Evolutionary conservation across 64 coral and sea anemone species (phyloP).

Genomic region (Actinia equina): DNA sequence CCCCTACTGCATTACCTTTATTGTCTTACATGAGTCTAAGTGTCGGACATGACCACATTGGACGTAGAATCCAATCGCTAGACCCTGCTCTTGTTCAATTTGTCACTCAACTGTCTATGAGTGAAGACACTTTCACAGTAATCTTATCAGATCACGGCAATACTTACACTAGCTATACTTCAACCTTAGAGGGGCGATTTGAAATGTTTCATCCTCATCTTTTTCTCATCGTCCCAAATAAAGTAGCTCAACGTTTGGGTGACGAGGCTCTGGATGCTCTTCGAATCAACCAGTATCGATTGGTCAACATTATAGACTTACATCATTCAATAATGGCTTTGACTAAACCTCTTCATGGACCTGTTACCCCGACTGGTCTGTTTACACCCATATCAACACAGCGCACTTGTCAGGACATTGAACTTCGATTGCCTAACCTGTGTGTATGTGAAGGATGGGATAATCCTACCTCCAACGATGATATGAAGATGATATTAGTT

Average conservation of each 20-base stretch:
- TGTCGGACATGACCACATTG: slow-evolving; percentile 29
- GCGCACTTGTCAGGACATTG: slow-evolving; percentile 40
- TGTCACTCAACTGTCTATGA: not conserved
- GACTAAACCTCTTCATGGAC: slow-evolving; percentile 5
- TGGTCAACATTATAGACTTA: slow-evolving; percentile 40
- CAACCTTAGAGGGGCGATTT: slow-evolving; percentile 33
- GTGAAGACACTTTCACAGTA: slow-evolving; percentile 22
- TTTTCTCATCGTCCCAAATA: slow-evolving; percentile 48
- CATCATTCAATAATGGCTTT: slow-evolving; percentile 49
- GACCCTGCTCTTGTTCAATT: slow-evolving; percentile 4
- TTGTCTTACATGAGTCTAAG: slow-evolving; percentile 36
- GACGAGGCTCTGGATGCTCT: slow-evolving; percentile 18
- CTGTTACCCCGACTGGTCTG: slow-evolving; percentile 23
- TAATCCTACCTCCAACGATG: slow-evolving; percentile 19
- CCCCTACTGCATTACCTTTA: slow-evolving; percentile 3
- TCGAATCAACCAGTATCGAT: slow-evolving; percentile 28
- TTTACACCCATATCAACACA: slow-evolving; percentile 35
- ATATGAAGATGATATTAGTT: not conserved
- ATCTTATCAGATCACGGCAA: slow-evolving; percentile 60
- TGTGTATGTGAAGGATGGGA: slow-evolving; percentile 63
- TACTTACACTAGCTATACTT: slow-evolving; percentile 43
- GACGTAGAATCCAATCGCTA: slow-evolving; percentile 21
- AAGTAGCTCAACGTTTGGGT: slow-evolving; percentile 31
- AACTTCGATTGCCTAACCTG: slow-evolving; percentile 43
- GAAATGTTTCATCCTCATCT: slow-evolving; percentile 58